Percentiles rank a stretch among this genome's conserved stretches.
Conservation (phyloP, 2,888 invertebrate species). For the Tholera decimalis region DNA sequence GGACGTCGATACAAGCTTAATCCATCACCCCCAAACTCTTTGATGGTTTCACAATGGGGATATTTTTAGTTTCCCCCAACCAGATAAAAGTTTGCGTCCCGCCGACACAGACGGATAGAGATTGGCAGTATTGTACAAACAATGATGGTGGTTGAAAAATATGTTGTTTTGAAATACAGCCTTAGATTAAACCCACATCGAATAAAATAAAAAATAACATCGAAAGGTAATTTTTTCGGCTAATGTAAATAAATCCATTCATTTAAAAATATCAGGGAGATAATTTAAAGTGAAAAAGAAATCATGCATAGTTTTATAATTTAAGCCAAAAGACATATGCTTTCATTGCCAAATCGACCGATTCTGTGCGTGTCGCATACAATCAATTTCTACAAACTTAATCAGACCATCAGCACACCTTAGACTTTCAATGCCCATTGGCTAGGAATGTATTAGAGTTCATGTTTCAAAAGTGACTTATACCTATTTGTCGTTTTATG, state of each 20-base stretch:
- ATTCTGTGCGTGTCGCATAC: too few species aligned
- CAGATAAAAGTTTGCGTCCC: constrained; percentile 63
- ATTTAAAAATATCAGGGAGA: neutral
- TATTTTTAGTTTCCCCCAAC: constrained; percentile 63
- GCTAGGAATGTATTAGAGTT: too few species aligned
- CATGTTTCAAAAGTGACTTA: too few species aligned
- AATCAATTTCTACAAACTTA: too few species aligned
- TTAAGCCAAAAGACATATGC: too few species aligned
- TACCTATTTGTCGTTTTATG: too few species aligned
- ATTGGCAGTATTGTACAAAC: constrained; percentile 45
- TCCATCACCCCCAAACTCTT: constrained; percentile 88
- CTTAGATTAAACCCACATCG: neutral
- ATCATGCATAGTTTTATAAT: too few species aligned
- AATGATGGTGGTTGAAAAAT: constrained; percentile 22
- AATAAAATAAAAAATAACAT: neutral
- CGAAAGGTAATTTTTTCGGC: too few species aligned
- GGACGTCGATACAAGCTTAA: constrained; percentile 80
- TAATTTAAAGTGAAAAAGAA: neutral
- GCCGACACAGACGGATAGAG: constrained; percentile 38
- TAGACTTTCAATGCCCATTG: too few species aligned
- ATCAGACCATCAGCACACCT: too few species aligned
- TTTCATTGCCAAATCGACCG: too few species aligned
- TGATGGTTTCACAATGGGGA: constrained; percentile 81
- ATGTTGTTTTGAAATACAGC: neutral
- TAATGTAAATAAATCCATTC: too few species aligned